Evolutionary conservation across 2,888 invertebrate genomes (phyloP), one percentile per base, ranked within the genome.

Genomic region (Tyria jacobaeae): DNA sequence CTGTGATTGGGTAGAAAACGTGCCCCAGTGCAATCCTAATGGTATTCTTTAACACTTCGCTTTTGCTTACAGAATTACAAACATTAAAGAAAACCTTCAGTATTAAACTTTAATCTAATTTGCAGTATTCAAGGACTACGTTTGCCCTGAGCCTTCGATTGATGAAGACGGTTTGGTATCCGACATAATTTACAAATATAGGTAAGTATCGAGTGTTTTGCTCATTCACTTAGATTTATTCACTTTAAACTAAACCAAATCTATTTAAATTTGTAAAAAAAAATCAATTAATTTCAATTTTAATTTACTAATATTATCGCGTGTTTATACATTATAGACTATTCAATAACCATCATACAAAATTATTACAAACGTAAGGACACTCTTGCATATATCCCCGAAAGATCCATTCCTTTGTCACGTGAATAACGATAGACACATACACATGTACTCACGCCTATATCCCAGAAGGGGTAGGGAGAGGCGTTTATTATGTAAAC

Each of bases 1-100:
- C 44, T 91, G 91, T 58, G 91, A 91, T 59, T 91, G 89, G 89
- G 87, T 84, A 2, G 83, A 75, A n/a, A 87, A 88, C 58, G 90
- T 91, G 2, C 90, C 88, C 7, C 68, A 76, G 0, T 91, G 91
- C 71, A 84, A 80, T 31, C 80, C 82, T 15, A 62, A 73, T 51
- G 83, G 91, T 71, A 54, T 54, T 50, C 9, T 10, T 9, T 3
- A 48, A 14, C 15, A 44, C 5, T 2, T 4, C 4, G 10, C 44
- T 44, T 21, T 44, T 15, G 44, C 17, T 39, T 21, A 9, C n/a
- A 21, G 0, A 44, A 21, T n/a, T 54, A 51, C 31, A 9, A 41
- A 14, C 21, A 17, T 44, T 12, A 7, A 3, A 34, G 31, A 34
- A 21, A n/a, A 15, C 21, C 14, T 21, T 12, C 21, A 21, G 15